A percentile compares a stretch with the other conserved stretches of the same genome.
Conservation (phyloP, 2,113 vertebrate genomes). For the Cottus gobio region DNA sequence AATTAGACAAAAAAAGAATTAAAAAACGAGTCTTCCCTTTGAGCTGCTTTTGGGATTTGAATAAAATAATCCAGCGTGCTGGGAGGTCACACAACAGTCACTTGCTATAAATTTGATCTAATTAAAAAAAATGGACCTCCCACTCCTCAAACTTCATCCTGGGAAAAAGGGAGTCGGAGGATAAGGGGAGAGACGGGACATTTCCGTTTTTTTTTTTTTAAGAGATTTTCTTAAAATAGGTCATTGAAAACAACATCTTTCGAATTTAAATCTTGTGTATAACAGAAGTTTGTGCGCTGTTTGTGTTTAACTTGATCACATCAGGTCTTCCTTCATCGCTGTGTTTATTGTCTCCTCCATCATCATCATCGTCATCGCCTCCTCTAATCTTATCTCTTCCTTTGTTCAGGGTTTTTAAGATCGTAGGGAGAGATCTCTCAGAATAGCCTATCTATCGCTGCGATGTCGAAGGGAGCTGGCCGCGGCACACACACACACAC, state of each 20-base stretch:
- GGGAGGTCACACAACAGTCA: slow-evolving; percentile 49
- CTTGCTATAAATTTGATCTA: slow-evolving; percentile 52
- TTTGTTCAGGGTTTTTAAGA: slow-evolving; percentile 64
- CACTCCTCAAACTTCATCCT: slow-evolving; percentile 14
- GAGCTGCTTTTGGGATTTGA: slow-evolving; percentile 41
- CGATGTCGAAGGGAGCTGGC: slow-evolving; percentile 61
- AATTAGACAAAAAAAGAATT: too few species aligned
- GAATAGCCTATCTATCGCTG: slow-evolving; percentile 33
- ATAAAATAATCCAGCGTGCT: slow-evolving; percentile 32
- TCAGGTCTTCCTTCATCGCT: not conserved
- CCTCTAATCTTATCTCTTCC: slow-evolving; percentile 65
- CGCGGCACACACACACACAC: slow-evolving; percentile 21
- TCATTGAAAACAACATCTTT: slow-evolving; percentile 9
- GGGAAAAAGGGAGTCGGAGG: not conserved
- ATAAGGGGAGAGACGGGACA: not conserved
- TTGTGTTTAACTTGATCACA: not conserved
- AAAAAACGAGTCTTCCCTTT: slow-evolving; percentile 3
- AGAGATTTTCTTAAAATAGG: slow-evolving; percentile 16
- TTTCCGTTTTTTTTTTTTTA: not conserved
- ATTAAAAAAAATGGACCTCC: slow-evolving; percentile 46
- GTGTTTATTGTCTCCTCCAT: not conserved
- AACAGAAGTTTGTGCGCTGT: not conserved
- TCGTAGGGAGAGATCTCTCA: slow-evolving; percentile 55
- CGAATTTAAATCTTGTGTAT: not conserved
- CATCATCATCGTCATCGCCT: not conserved